Base-by-base conservation (phyloP, 1,140 invertebrate species). In the Ericerus pela region DNA sequence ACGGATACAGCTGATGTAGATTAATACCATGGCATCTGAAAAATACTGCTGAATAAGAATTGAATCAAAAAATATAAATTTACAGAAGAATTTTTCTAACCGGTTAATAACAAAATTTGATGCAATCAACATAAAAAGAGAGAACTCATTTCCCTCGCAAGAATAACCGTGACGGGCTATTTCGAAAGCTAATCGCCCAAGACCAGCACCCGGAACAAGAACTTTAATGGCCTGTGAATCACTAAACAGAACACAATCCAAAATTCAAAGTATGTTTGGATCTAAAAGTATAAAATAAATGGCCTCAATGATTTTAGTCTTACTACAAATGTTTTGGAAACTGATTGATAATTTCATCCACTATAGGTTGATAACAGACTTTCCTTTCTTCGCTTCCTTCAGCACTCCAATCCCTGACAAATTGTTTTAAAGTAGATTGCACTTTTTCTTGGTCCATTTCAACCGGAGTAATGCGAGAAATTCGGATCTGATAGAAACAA, bases 131-230 rank as follows among this genome's bases (percentile, higher is more conserved):
- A 99, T 98, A 66, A 94, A 96, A 1, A 97, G 76, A 33, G 89
- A 94, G 70, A 94, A 96, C 73, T 99, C 95, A 68, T 98, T 99
- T 59, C 94, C 96, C 73, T 97, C 88, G 65, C 92, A 96, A 6
- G 75, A 79, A 68, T 85, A 98, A 4, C 94, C 95, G 36, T 79
- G 72, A 59, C 76, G 78, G 0, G 93, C 91, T 12, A 99, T 81
- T 72, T 99, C 95, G 73, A 85, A 96, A 0, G 91, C 86, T 1
- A 99, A 72, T 57, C 96, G 73, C 1, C 93, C 94, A 4, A 99
- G 72, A 0, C 95, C 96, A 20, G 93, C 89, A 12, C 95, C 96
- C 18, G 95, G 93, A 24, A 97, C 91, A 55, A 98, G 69, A 57
- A 98, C 78, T 63, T 81, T 79, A 6, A 95, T 73, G 28, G 53